Conservation (phyloP, 2,113 vertebrate species). For the Dipodomys spectabilis region DNA sequence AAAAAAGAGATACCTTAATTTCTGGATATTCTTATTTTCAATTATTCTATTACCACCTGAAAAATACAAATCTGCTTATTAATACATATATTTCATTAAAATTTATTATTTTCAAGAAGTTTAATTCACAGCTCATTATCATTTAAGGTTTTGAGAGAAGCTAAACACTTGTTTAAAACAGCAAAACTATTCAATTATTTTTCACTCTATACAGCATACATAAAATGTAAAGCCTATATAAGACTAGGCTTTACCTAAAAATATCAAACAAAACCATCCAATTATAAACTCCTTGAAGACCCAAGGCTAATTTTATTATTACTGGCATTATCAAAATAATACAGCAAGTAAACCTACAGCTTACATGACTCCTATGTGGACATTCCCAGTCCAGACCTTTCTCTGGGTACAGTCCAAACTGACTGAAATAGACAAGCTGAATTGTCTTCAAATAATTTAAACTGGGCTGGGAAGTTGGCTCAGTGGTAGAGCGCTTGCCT, state of each 20-base stretch:
- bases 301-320: constrained; percentile 30
- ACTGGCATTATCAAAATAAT: background rate
- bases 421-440: background rate
- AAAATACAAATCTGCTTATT: constrained; percentile 53
- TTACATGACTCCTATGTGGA: background rate
- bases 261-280: background rate
- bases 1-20: constrained; percentile 70
- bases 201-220: background rate
- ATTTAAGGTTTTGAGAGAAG: background rate
- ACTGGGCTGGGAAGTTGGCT: background rate
- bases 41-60: constrained; percentile 70
- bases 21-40: constrained; percentile 74
- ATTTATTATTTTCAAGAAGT: constrained; percentile 54
- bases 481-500: too few relatives aligned
- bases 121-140: constrained; percentile 48
- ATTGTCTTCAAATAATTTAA: background rate
- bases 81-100: constrained; percentile 17
- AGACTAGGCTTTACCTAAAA: too few relatives aligned
- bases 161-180: background rate
- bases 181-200: background rate
- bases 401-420: background rate
- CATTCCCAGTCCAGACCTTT: background rate
- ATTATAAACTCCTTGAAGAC: background rate
- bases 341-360: background rate
- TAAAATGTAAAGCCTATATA: too few relatives aligned